Evolutionary conservation across 2,888 invertebrate genomes (phyloP).

Genomic region (Platynereis dumerilii): DNA sequence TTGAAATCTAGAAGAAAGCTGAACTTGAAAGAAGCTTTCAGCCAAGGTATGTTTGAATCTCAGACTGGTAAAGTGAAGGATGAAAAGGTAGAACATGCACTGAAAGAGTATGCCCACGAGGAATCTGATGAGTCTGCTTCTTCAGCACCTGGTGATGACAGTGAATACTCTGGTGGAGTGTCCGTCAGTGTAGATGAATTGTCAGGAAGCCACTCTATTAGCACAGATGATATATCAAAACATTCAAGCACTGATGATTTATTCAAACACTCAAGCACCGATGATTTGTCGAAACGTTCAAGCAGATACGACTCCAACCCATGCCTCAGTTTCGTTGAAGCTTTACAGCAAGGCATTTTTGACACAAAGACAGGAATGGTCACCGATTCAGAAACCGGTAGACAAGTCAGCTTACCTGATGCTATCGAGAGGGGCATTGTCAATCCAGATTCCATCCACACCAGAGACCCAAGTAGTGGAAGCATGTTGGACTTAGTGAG

Average conservation of each 20-base stretch:
- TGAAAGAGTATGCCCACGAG: background rate
- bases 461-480: background rate
- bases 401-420: constrained; percentile 82
- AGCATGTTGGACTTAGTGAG: background rate
- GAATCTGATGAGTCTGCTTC: background rate
- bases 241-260: constrained; percentile 1
- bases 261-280: constrained; percentile 39
- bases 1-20: constrained; percentile 38
- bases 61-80: constrained; percentile 28
- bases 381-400: constrained; percentile 79
- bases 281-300: constrained; percentile 47
- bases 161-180: background rate
- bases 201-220: too few species aligned
- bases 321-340: constrained; percentile 42
- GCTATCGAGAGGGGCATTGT: constrained; percentile 67
- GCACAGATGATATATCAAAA: background rate
- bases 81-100: background rate
- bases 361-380: constrained; percentile 47
- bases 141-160: background rate
- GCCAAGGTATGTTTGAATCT: constrained; percentile 85
- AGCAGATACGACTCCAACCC: constrained; percentile 40
- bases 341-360: constrained; percentile 67
- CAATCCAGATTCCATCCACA: constrained; percentile 46
- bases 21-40: constrained; percentile 83
- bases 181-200: background rate